Percentiles rank a stretch among this genome's conserved stretches.
These are phyloP conservation scores for Clarias laeviceps DNA, from an alignment of 2,797 vertebrate genomes.

Conservation along the genomic window DNA sequence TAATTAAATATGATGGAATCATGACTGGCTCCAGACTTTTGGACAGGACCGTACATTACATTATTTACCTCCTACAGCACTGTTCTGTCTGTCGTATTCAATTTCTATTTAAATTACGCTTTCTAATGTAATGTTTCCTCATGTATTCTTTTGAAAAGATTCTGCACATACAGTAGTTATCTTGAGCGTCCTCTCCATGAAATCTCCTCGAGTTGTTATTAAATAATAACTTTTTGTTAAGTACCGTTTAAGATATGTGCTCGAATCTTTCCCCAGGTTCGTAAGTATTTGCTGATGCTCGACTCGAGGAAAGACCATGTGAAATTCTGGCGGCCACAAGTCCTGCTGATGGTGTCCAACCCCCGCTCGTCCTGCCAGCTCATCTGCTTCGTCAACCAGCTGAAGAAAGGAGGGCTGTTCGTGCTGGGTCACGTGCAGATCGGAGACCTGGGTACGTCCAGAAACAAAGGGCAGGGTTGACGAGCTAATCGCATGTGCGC, in stretches of 20 bases:
- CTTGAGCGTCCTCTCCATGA: neutral
- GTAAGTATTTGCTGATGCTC: constrained; percentile 94
- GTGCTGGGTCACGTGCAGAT: constrained; percentile 93
- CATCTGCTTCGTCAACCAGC: constrained; percentile 92
- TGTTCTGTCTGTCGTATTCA: no score
- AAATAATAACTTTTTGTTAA: neutral
- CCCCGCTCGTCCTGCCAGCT: constrained; percentile 89
- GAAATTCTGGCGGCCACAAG: constrained; percentile 98
- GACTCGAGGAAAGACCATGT: constrained; percentile 97
- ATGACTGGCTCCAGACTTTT: no score
- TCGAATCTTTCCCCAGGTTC: constrained; percentile 76
- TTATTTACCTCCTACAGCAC: no score
- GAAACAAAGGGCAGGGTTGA: no score
- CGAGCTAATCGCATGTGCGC: neutral
- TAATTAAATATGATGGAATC: no score
- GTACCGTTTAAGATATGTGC: neutral
- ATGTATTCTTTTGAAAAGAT: neutral
- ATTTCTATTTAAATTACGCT: no score
- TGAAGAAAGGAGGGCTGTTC: constrained; percentile 95
- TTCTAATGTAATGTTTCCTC: no score
- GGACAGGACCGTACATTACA: no score
- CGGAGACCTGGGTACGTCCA: constrained; percentile 87
- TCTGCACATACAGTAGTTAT: neutral
- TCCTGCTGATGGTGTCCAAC: constrained; percentile 94
- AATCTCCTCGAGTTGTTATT: neutral